Conservation (phyloP, 2,888 invertebrate species). For the Drosophila anomalata region DNA sequence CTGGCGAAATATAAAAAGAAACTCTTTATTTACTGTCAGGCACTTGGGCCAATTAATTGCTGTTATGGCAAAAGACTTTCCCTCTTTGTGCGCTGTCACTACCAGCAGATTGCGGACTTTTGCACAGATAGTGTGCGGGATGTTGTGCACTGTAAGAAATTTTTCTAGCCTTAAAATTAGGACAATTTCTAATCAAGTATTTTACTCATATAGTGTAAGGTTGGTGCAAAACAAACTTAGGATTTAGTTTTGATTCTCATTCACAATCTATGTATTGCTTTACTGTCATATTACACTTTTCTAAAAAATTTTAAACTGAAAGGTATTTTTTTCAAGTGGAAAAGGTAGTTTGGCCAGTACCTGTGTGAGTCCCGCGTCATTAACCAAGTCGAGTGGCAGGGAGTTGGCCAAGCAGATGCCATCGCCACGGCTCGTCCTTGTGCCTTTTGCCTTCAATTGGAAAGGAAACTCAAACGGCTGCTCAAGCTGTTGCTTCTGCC, state of each 20-base stretch:
- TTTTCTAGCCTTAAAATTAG: not conserved
- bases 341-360: slow-evolving; percentile 34
- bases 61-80: slow-evolving; percentile 44
- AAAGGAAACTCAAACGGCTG: slow-evolving; percentile 61
- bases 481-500: slow-evolving; percentile 65
- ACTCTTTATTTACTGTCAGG: slow-evolving; percentile 65
- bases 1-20: slow-evolving; percentile 42
- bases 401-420: slow-evolving; percentile 68
- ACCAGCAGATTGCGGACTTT: slow-evolving; percentile 50
- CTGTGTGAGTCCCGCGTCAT: slow-evolving; percentile 72
- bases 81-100: slow-evolving; percentile 54
- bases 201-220: no score
- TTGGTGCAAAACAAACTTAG: no score
- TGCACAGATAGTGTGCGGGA: slow-evolving; percentile 42
- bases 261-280: not conserved
- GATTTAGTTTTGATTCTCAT: not conserved
- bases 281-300: not conserved
- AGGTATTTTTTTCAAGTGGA: not conserved
- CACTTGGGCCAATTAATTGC: slow-evolving; percentile 68
- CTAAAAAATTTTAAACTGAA: not conserved
- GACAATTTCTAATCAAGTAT: no score
- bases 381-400: slow-evolving; percentile 48
- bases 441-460: slow-evolving; percentile 33
- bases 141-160: slow-evolving; percentile 1
- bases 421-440: slow-evolving; percentile 43